Percentiles rank a stretch among this genome's conserved stretches.
Evolutionary conservation across 1,140 invertebrate species (phyloP).

Genomic region (Ladona fulva): DNA sequence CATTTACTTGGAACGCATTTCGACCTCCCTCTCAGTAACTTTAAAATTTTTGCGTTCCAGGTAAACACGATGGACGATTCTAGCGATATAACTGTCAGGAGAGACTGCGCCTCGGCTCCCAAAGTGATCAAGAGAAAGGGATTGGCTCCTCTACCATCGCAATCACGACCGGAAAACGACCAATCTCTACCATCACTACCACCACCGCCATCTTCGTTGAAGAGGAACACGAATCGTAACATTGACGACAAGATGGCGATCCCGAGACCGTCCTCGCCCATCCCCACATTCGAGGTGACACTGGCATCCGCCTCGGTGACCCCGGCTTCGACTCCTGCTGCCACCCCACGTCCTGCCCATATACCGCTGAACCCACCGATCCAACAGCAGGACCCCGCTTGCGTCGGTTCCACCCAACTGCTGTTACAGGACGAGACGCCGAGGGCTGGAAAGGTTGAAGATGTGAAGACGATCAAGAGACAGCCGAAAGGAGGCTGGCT

Average conservation of each 20-base stretch:
- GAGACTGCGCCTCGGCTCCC: constrained; percentile 26
- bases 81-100: not conserved
- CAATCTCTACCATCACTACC: not conserved
- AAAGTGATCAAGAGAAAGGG: constrained; percentile 41
- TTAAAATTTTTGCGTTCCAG: not conserved
- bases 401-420: not conserved
- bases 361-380: not conserved
- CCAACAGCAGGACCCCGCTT: not conserved
- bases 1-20: not conserved
- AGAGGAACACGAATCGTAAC: not conserved
- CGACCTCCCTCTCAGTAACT: not conserved
- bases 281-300: not conserved
- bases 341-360: not conserved
- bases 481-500: constrained; percentile 46
- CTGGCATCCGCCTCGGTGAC: not conserved
- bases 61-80: not conserved
- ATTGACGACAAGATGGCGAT: not conserved
- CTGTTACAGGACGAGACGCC: not conserved
- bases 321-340: not conserved
- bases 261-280: not conserved
- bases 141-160: constrained; percentile 26
- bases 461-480: constrained; percentile 42
- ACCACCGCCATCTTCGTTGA: not conserved
- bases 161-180: constrained; percentile 18
- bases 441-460: constrained; percentile 32